Evolutionary conservation across 2,113 vertebrate genomes (phyloP), one percentile per base, ranked within the genome.

Genomic region (Parotia lawesii): DNA sequence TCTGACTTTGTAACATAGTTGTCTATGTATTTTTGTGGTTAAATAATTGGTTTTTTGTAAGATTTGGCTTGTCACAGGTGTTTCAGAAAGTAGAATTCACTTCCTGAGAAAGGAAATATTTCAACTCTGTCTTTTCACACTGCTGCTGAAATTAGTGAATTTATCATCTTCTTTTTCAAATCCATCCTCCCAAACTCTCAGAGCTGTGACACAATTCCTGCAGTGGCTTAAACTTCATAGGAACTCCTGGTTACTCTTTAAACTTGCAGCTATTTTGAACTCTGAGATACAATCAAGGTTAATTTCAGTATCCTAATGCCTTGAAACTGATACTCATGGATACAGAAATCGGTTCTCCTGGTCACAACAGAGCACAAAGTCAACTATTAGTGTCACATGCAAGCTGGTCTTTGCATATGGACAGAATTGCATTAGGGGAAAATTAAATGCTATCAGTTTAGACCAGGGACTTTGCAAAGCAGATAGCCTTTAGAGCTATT

Each of bases 321-420:
- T 87, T 33, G 57, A 94, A 92, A 93, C 60, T 83, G 94, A 96
- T 96, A 91, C 80, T 65, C 64, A n/a, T 3, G 79, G 82, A 71
- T 57, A 67, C 22, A 82, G 80, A 92, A 95, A 90, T 95, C 33
- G 33, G 60, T 91, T 93, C 74, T 58, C 67, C 48, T 56, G 90
- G 95, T 83, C 94, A 75, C 91, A 20, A 27, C 70, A 93, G 93
- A 83, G 65, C 88, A 54, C 15, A 60, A 82, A 50, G 87, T 85
- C 96, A 93, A 78, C 82, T 92, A 85, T 95, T 95, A 96, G 79
- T 53, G 71, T 91, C 80, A 91, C 73, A 82, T 44, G 77, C 90
- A 71, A 40, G 48, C 79, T 96, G 95, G 90, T 91, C 95, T 96
- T 97, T 97, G 91, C 93, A 85, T 95, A 89, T 96, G 95, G 95